These are phyloP conservation scores for Tipula lateralis DNA, from an alignment of 2,888 invertebrate genomes.

Conservation along the genomic window DNA sequence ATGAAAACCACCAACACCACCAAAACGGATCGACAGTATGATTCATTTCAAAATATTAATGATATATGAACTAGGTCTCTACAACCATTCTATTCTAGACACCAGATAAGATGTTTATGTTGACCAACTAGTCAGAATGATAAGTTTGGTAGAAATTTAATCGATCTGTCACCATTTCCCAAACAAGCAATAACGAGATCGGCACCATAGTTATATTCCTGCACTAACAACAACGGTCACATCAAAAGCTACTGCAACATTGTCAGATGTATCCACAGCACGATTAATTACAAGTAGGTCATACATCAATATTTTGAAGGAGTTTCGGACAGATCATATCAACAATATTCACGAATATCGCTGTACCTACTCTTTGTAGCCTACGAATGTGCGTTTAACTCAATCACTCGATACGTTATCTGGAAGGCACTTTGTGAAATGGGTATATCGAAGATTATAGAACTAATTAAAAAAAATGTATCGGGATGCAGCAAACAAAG, in stretches of 20 bases:
- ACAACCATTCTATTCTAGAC: slow-evolving; percentile 64
- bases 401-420: no score
- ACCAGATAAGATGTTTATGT: slow-evolving; percentile 54
- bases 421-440: no score
- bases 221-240: slow-evolving; percentile 46
- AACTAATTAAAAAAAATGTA: no score
- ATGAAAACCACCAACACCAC: slow-evolving; percentile 59
- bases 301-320: slow-evolving; percentile 70
- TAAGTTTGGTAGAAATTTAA: slow-evolving; percentile 43
- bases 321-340: slow-evolving; percentile 66
- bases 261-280: slow-evolving; percentile 67
- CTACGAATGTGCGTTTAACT: no score
- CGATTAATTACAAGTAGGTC: slow-evolving; percentile 72
- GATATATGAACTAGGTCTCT: slow-evolving; percentile 51
- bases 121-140: slow-evolving; percentile 43
- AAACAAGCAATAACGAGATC: slow-evolving; percentile 37
- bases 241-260: slow-evolving; percentile 49
- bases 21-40: slow-evolving; percentile 63
- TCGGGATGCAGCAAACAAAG: no score
- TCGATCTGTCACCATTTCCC: slow-evolving; percentile 68
- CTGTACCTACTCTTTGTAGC: slow-evolving; percentile 36
- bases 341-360: slow-evolving; percentile 43
- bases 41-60: slow-evolving; percentile 50
- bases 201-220: slow-evolving; percentile 33
- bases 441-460: no score